Percentiles rank a stretch among this genome's conserved stretches.
Evolutionary conservation across 2,797 vertebrate species (phyloP).

Genomic region (Ficedula albicollis): DNA sequence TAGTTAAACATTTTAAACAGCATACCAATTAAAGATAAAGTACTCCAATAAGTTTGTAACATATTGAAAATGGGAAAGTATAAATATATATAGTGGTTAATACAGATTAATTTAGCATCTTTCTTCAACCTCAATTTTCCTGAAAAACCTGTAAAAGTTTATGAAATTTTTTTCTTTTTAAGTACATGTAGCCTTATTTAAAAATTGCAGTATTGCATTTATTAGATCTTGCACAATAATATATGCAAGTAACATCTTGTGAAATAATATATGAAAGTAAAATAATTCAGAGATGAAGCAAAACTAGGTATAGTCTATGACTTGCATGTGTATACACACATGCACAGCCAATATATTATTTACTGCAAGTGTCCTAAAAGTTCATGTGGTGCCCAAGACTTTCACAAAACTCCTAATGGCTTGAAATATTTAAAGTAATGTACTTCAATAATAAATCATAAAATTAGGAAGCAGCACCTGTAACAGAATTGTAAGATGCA

Average conservation of each 20-base stretch:
- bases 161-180: neutral
- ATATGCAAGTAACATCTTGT: neutral
- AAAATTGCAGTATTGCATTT: neutral
- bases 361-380: neutral
- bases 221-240: neutral
- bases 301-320: neutral
- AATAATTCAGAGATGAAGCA: neutral
- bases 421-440: neutral
- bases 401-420: neutral
- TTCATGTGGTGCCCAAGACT: neutral
- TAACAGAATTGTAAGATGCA: neutral
- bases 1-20: neutral
- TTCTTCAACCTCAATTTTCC: neutral
- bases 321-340: neutral
- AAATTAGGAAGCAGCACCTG: neutral
- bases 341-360: neutral
- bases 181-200: neutral
- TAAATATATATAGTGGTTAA: neutral
- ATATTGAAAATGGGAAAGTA: neutral
- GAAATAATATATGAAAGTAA: neutral
- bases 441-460: neutral
- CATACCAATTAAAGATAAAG: neutral
- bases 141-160: neutral
- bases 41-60: neutral
- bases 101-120: neutral